Percentiles rank a stretch among this genome's conserved stretches.
phyloP scores from a whole-genome alignment of 37 sponge, comb jelly and placozoan species.

The Oscarella lobularis region DNA sequence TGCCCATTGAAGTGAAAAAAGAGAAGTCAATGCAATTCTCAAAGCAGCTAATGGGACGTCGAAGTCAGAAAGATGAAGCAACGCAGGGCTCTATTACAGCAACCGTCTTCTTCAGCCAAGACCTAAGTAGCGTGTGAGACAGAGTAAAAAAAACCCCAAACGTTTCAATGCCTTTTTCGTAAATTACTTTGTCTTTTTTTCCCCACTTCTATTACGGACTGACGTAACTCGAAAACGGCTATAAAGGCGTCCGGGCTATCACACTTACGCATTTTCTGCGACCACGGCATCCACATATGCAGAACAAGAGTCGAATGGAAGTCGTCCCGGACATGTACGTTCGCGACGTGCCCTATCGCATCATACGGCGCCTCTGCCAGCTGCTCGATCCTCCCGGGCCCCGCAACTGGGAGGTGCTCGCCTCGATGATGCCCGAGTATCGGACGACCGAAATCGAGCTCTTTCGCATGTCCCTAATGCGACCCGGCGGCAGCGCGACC shows the following conservation, averaged over 20 bases:
- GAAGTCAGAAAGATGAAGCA: slow-evolving; percentile 15
- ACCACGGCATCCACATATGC: no score
- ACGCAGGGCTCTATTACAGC: slow-evolving; percentile 28
- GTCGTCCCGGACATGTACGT: neutral
- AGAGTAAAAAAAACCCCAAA: no score
- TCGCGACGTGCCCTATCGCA: neutral
- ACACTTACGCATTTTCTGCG: no score
- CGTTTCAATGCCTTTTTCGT: no score
- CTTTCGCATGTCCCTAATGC: neutral
- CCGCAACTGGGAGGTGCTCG: neutral
- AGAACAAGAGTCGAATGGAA: no score
- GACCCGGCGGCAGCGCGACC: neutral
- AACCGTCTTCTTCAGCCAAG: slow-evolving; percentile 3
- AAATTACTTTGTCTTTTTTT: no score
- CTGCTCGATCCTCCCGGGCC: neutral
- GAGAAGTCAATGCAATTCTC: slow-evolving; percentile 18
- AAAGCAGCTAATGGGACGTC: slow-evolving; percentile 26
- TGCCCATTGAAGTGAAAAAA: slow-evolving; percentile 15
- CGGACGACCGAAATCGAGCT: neutral
- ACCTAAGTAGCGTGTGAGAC: slow-evolving; percentile 25
- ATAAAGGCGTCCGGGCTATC: no score
- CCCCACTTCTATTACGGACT: no score
- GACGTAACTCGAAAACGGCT: no score
- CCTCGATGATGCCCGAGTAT: neutral
- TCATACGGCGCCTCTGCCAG: neutral